phyloP scores from a whole-genome alignment of 2,888 invertebrate genomes.

The Xanthorhoe designata region DNA sequence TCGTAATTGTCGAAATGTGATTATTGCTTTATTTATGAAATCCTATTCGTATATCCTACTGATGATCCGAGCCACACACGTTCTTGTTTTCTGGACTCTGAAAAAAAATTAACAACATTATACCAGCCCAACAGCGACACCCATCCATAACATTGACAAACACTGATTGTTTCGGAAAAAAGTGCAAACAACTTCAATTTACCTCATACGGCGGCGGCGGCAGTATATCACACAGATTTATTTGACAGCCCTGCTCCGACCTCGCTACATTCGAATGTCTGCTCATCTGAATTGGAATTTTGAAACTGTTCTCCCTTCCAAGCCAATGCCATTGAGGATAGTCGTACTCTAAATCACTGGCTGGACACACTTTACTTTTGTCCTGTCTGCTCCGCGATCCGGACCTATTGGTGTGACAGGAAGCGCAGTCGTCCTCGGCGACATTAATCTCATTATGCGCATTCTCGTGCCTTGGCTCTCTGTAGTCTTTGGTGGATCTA shows the following conservation, averaged over 20 bases:
- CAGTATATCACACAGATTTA: slow-evolving; percentile 88
- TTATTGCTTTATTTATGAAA: slow-evolving; percentile 64
- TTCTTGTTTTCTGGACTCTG: slow-evolving; percentile 81
- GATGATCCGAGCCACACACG: slow-evolving; percentile 52
- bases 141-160: slow-evolving; percentile 51
- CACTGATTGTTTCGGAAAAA: slow-evolving; percentile 52
- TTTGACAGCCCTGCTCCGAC: slow-evolving; percentile 84
- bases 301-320: slow-evolving; percentile 83
- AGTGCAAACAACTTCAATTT: slow-evolving; percentile 72
- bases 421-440: slow-evolving; percentile 76
- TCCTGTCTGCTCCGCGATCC: slow-evolving; percentile 81
- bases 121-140: slow-evolving; percentile 46
- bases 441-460: slow-evolving; percentile 77
- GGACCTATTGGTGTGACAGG: slow-evolving; percentile 80
- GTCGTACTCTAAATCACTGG: slow-evolving; percentile 82
- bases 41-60: slow-evolving; percentile 37
- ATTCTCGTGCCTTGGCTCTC: slow-evolving; percentile 75
- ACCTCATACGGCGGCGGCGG: slow-evolving; percentile 88
- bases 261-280: slow-evolving; percentile 80
- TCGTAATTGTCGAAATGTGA: slow-evolving; percentile 42
- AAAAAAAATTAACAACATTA: slow-evolving; percentile 51
- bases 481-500: slow-evolving; percentile 80
- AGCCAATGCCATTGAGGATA: slow-evolving; percentile 84
- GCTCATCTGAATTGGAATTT: slow-evolving; percentile 80
- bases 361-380: slow-evolving; percentile 81